These are phyloP conservation scores for Mylabris sibirica DNA, from an alignment of 2,888 invertebrate species.

Conservation along the genomic window DNA sequence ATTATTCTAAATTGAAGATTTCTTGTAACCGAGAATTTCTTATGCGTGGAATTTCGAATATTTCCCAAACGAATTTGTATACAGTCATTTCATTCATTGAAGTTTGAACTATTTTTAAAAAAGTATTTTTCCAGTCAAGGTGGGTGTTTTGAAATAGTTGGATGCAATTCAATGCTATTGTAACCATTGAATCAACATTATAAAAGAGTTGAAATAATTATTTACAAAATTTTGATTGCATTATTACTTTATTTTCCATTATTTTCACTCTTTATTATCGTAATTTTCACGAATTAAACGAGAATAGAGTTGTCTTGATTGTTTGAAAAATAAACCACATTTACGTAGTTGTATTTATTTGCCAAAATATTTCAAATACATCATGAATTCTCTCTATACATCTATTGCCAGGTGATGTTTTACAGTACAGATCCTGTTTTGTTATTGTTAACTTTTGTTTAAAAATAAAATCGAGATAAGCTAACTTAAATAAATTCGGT, in stretches of 20 bases:
- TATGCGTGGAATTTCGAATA: background rate
- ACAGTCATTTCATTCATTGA: background rate
- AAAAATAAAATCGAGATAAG: constrained; percentile 10
- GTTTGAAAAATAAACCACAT: background rate
- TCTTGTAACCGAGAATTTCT: too few species aligned
- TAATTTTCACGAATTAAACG: background rate
- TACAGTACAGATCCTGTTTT: constrained; percentile 6
- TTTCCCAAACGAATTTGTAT: background rate
- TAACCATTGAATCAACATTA: background rate
- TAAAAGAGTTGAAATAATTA: too few species aligned
- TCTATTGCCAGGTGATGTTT: constrained; percentile 27
- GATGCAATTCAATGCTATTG: background rate
- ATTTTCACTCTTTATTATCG: background rate
- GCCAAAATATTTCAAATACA: constrained; percentile 10
- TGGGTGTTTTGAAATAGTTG: constrained; percentile 4
- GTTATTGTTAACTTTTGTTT: constrained; percentile 7
- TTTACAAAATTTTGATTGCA: background rate
- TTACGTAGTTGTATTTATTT: constrained; percentile 10
- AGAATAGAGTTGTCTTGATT: background rate
- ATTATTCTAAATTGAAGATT: too few species aligned
- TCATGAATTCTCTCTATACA: constrained; percentile 17
- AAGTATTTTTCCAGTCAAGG: constrained; percentile 6
- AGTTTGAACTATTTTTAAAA: background rate
- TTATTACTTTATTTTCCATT: background rate
- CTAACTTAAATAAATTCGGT: background rate